Evolutionary conservation across 2,888 invertebrate species (phyloP).

Genomic region (Scaptodrosophila latifasciaeformis): DNA sequence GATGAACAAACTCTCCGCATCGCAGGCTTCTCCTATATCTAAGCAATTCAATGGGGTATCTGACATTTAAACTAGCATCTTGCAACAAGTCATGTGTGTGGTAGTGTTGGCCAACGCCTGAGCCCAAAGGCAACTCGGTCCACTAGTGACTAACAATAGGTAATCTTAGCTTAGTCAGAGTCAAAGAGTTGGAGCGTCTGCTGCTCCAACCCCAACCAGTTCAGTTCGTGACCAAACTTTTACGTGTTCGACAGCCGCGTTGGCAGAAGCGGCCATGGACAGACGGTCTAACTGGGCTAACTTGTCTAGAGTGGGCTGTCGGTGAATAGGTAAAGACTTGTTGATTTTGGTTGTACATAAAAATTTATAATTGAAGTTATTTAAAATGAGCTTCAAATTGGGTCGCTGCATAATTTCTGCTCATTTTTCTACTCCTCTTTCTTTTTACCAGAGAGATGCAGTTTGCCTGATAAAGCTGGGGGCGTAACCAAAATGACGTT

Average conservation of each 20-base stretch:
- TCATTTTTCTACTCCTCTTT: no score
- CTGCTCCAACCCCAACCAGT: conserved; percentile 9
- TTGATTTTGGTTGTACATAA: conserved; percentile 22
- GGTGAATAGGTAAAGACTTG: not conserved
- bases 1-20: no score
- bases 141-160: no score
- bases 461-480: no score
- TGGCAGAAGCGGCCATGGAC: not conserved
- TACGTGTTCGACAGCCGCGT: conserved; percentile 18
- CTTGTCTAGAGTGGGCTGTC: not conserved
- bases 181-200: conserved; percentile 12
- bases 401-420: conserved; percentile 44
- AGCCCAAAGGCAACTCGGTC: conserved; percentile 21
- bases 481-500: conserved; percentile 2
- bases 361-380: conserved; percentile 54
- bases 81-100: conserved; percentile 14
- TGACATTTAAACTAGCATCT: conserved; percentile 50
- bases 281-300: not conserved
- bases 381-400: conserved; percentile 57
- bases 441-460: no score
- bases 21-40: no score
- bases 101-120: conserved; percentile 31
- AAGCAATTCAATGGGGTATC: conserved; percentile 9
- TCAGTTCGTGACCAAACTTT: conserved; percentile 36
- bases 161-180: no score